phyloP scores from a whole-genome alignment of 2,797 vertebrate genomes.

The Arrhamphus sclerolepis region DNA sequence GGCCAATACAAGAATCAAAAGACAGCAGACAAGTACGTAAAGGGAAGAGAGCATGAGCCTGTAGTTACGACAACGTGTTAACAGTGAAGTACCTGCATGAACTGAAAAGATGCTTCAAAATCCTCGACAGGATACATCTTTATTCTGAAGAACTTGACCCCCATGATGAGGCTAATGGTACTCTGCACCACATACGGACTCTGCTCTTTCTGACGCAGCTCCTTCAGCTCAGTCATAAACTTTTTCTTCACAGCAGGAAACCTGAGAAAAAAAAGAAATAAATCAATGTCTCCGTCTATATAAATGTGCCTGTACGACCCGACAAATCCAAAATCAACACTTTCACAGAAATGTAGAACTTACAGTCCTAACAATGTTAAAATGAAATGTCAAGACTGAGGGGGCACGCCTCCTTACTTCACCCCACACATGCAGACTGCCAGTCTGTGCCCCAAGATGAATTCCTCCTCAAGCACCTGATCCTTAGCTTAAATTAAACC shows the following conservation, averaged over 20 bases:
- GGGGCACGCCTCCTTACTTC: constrained; percentile 8
- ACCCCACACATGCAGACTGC: constrained; percentile 24
- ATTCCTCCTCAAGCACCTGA: constrained; percentile 50
- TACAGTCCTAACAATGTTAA: constrained; percentile 17
- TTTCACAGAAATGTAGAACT: constrained; percentile 26
- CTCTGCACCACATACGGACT: constrained; percentile 92
- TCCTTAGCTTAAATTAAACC: constrained; percentile 53
- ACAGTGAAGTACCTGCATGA: constrained; percentile 90
- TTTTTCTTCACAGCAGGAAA: constrained; percentile 98
- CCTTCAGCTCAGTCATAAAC: constrained; percentile 95
- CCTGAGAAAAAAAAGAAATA: constrained; percentile 69
- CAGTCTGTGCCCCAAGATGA: constrained; percentile 45
- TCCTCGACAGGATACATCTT: constrained; percentile 99
- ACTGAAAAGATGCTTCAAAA: constrained; percentile 98
- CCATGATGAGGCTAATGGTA: constrained; percentile 98
- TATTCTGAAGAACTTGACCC: constrained; percentile 97
- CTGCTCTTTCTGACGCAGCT: constrained; percentile 95
- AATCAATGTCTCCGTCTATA: constrained; percentile 30
- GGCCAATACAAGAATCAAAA: background rate
- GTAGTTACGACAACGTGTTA: background rate
- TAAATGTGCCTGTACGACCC: constrained; percentile 30
- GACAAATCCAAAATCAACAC: constrained; percentile 46
- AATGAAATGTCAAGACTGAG: constrained; percentile 26
- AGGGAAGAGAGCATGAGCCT: background rate
- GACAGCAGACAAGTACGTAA: background rate